These are phyloP conservation scores for Flexamia atlantica DNA, from an alignment of 2,888 invertebrate genomes.

Conservation along the genomic window DNA sequence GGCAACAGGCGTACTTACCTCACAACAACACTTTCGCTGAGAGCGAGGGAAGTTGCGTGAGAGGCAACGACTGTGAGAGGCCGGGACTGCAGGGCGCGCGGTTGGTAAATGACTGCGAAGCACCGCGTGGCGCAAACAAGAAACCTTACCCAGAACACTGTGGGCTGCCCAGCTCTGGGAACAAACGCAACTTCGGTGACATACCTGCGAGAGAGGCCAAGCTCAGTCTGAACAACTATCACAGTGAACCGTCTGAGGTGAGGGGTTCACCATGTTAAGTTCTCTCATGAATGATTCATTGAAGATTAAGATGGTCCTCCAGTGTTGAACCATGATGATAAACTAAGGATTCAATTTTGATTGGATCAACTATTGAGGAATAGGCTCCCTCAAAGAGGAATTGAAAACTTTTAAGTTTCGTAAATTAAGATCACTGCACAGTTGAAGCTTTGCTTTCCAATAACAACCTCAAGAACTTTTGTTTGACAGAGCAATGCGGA, in stretches of 20 bases:
- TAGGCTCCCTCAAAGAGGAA: too few relatives aligned
- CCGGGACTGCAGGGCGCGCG: not conserved
- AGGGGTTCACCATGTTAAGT: too few relatives aligned
- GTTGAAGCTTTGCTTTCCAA: too few relatives aligned
- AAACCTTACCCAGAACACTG: not conserved
- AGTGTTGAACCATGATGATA: too few relatives aligned
- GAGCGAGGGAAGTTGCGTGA: not conserved
- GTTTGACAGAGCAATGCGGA: slow-evolving; percentile 14
- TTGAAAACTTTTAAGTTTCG: too few relatives aligned
- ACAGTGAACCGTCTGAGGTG: slow-evolving; percentile 25
- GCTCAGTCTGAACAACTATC: slow-evolving; percentile 56
- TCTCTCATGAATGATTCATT: too few relatives aligned
- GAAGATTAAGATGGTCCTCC: too few relatives aligned
- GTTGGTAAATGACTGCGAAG: slow-evolving; percentile 42
- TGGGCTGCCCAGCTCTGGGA: not conserved
- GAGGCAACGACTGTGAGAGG: not conserved
- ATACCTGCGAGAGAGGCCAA: slow-evolving; percentile 39
- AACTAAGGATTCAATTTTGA: too few relatives aligned
- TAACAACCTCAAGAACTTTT: too few relatives aligned
- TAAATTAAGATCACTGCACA: too few relatives aligned
- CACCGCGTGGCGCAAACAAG: slow-evolving; percentile 51
- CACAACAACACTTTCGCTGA: slow-evolving; percentile 5
- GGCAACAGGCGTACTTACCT: slow-evolving; percentile 4
- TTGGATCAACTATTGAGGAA: too few relatives aligned
- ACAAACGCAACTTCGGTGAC: slow-evolving; percentile 50